Percentiles rank a stretch among this genome's conserved stretches.
These are phyloP conservation scores for Mayetiola destructor DNA, from an alignment of 2,888 invertebrate genomes.

Conservation along the genomic window DNA sequence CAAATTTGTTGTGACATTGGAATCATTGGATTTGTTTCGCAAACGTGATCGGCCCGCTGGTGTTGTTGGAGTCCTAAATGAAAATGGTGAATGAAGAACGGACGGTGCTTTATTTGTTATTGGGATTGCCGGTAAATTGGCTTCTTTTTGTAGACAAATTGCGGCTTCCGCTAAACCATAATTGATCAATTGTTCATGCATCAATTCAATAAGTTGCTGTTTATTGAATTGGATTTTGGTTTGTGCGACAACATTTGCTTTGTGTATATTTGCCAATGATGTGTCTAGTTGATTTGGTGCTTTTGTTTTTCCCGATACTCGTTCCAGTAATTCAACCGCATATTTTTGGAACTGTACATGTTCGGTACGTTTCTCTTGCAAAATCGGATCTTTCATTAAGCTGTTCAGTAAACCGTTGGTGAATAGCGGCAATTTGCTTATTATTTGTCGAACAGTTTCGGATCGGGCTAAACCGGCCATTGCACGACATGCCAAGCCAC, in stretches of 20 bases:
- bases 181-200: constrained; percentile 69
- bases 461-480: constrained; percentile 87
- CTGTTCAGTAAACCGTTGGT: constrained; percentile 84
- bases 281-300: constrained; percentile 69
- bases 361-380: constrained; percentile 90
- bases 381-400: constrained; percentile 91
- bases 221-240: constrained; percentile 92
- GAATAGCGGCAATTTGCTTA: constrained; percentile 87
- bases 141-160: constrained; percentile 58
- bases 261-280: constrained; percentile 76
- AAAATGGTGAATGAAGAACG: constrained; percentile 32
- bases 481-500: constrained; percentile 85
- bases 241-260: constrained; percentile 89
- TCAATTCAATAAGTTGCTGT: constrained; percentile 79
- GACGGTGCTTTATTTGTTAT: constrained; percentile 23
- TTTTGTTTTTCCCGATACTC: constrained; percentile 82
- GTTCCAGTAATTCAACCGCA: constrained; percentile 75
- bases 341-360: constrained; percentile 93
- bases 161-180: constrained; percentile 66
- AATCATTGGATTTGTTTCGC: constrained; percentile 13
- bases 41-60: not conserved
- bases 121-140: constrained; percentile 40
- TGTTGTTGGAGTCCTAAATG: constrained; percentile 17
- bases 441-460: constrained; percentile 84
- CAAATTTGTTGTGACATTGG: constrained; percentile 5